phyloP scores from a whole-genome alignment of 1,140 invertebrate species.

The Sitobion miscanthi region DNA sequence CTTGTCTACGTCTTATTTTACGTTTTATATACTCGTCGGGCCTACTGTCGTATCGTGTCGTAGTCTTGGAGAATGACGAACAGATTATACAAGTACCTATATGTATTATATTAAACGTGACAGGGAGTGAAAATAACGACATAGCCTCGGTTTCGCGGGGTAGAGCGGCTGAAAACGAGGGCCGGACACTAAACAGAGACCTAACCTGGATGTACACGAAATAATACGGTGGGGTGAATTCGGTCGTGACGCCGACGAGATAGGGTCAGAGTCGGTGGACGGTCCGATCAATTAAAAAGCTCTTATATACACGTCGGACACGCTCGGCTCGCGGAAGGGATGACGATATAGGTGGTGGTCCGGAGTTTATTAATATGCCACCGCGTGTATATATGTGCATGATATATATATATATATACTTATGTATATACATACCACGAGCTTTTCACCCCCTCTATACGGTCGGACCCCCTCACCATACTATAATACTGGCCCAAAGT shows the following conservation, averaged over 20 bases:
- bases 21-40: too few species aligned
- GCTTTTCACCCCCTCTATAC: not conserved
- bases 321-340: not conserved
- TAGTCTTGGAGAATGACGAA: not conserved
- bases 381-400: not conserved
- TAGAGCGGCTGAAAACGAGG: not conserved
- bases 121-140: not conserved
- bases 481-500: not conserved
- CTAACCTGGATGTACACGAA: not conserved
- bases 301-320: constrained; percentile 16
- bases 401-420: not conserved
- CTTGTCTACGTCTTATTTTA: too few species aligned
- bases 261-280: not conserved
- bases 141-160: not conserved
- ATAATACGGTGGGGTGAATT: not conserved
- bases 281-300: constrained; percentile 37
- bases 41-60: not conserved
- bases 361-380: constrained; percentile 31
- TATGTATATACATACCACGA: not conserved
- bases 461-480: not conserved
- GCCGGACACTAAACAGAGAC: not conserved
- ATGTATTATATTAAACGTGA: not conserved
- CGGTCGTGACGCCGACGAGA: not conserved
- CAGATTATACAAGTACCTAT: not conserved
- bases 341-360: too few species aligned